Base-by-base conservation (phyloP, 2,888 invertebrate genomes). In the Ophion costatus region DNA sequence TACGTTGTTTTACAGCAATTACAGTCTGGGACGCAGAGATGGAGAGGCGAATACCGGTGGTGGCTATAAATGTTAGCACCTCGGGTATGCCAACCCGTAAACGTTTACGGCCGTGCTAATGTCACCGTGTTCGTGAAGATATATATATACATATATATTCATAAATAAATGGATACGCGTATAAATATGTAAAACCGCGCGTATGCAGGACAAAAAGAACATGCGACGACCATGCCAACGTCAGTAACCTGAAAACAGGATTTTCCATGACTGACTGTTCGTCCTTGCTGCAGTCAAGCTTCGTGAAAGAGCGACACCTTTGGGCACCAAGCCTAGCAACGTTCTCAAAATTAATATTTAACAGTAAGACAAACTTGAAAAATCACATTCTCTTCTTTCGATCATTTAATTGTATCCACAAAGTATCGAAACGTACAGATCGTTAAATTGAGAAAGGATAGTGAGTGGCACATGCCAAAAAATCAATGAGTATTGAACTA, bases 21-120 rank as follows among this genome's bases (percentile, higher is more conserved):
- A 74, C 38, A 33, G 56, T 22, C 14, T 4, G 17, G 57, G 42
- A 59, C 56, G 57, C 70, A 82, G 66, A 59, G 22, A 73, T 81
- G 66, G 79, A 81, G 81, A 80, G 84, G 63, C 84, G 85, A 89
- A 89, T 89, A 87, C 88, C 78, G 42, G 64, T 76, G 45, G 64
- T 29, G 80, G 79, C 87, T 82, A 83, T 88, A 89, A 89, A 87
- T 77, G 84, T 87, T 88, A 86, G 88, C 88, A 83, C 82, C 86
- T 83, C 79, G 59, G 56, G 22, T 59, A 69, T 61, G 66, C 77
- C 71, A 79, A 77, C 73, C 74, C 29, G 71, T 82, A 79, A 78
- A 77, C 79, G 75, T 89, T 88, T 87, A 87, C 84, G 86, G 81
- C 77, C 87, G 80, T 66, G 70, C 80, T 59, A 88, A 88, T 87